Conservation (phyloP, 2,113 vertebrate species). For the Gobio gobio region DNA sequence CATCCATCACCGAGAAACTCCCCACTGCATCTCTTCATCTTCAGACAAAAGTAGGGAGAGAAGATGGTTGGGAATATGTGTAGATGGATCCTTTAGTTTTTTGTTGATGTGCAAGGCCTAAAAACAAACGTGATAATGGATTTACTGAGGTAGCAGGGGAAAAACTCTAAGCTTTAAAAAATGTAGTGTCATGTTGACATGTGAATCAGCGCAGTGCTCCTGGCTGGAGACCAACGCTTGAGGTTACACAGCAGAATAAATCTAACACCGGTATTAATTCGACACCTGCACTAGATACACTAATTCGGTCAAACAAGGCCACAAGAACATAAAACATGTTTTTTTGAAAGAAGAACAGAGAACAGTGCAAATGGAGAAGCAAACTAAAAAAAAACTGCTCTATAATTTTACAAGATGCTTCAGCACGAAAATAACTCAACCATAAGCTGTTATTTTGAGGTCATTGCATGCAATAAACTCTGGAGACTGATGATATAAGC, state of each 20-base stretch:
- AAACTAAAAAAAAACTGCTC: not conserved
- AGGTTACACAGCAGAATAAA: conserved; percentile 32
- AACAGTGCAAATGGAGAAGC: conserved; percentile 7
- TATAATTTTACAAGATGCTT: not conserved
- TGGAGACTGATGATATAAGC: not conserved
- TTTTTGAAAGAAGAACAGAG: conserved; percentile 28
- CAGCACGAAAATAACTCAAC: conserved; percentile 22
- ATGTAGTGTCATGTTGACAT: conserved; percentile 8
- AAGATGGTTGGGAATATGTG: conserved; percentile 34
- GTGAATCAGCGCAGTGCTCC: not conserved
- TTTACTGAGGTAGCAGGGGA: conserved; percentile 28
- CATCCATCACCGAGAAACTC: conserved; percentile 32
- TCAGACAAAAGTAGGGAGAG: conserved; percentile 14
- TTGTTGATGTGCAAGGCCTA: not conserved
- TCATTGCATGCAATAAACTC: conserved; percentile 17
- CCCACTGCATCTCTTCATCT: conserved; percentile 5
- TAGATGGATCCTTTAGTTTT: conserved; percentile 7
- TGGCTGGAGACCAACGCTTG: conserved; percentile 20
- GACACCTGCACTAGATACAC: conserved; percentile 31
- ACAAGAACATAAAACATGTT: not conserved
- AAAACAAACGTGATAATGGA: conserved; percentile 22
- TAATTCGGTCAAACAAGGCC: not conserved
- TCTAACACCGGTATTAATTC: conserved; percentile 24
- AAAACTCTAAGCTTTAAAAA: not conserved
- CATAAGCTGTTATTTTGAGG: conserved; percentile 31